Evolutionary conservation across 2,797 vertebrate species (phyloP), one percentile per base, ranked within the genome.

Genomic region (Botia almorhae): DNA sequence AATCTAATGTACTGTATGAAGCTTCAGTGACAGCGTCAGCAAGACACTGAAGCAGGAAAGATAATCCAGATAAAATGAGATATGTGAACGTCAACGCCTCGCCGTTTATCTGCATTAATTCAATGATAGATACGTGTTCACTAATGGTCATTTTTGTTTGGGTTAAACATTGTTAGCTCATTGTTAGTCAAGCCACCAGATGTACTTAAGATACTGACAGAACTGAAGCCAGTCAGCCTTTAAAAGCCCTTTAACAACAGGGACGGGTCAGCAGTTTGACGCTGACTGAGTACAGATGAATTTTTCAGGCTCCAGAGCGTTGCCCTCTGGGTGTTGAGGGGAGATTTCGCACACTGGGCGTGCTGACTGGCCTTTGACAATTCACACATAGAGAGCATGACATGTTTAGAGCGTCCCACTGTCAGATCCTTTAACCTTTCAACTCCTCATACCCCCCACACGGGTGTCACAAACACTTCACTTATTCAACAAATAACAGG

Each of bases 21-120:
- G 29, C 36, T 5, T 21, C 55, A 70, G 73, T 76, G 72, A 76
- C 51, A 50, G 74, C 61, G 36, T 11, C 46, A 56, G 43, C 55
- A 82, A 73, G 33, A 67, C 69, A 68, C 36, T 69, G n/a, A 69
- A 53, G 72, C 86, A 82, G 65, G 71, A 85, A 76, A 78, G 76
- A 88, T 87, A 69, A 84, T 81, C 78, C 79, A 70, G 61, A 82
- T 80, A 82, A 82, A 87, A 82, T 81, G 84, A 88, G 87, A 91
- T 85, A 86, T 89, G 86, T 39, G 68, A 83, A 82, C 78, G 81
- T 82, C 81, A 84, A 72, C 81, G 84, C 7, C 43, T 81, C 50
- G 55, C 76, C 81, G 81, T 83, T 84, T 80, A 73, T 87, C 81
- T 83, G 64, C 74, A 86, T 83, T 80, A 83, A 86, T 84, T 76